Evolutionary conservation across 2,888 invertebrate species (phyloP), one percentile per base, ranked within the genome.

Genomic region (Ernsta delagoae): DNA sequence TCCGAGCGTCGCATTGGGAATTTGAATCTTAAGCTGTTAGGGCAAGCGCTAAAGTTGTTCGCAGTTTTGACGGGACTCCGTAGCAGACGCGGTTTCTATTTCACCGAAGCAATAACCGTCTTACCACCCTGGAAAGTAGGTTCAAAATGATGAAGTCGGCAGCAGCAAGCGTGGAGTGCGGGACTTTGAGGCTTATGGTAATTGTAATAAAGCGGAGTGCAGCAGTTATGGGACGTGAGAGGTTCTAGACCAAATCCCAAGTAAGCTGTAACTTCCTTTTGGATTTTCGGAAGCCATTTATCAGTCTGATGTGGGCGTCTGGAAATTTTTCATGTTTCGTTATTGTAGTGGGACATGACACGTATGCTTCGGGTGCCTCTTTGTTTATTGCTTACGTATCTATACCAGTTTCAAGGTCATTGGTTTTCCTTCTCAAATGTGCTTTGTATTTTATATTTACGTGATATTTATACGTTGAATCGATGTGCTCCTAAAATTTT

Each of bases 241-340:
- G 93, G 92, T 92, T 93, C 93, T 92, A 92, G 93, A 92, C 93
- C 91, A 94, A 94, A 94, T 94, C 94, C 93, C 92, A 85, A 91
- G 89, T 94, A 94, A 94, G 94, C 94, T 93, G 93, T 94, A 93
- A 94, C 94, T 94, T 94, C 94, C 94, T 94, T 94, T 93, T 93
- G 94, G 93, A 94, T 94, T 93, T 94, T 94, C 92, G 93, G 93
- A 93, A 94, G 94, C 93, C 93, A 94, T 94, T 94, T 94, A 93
- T 94, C 94, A 93, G 94, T 93, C 92, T 92, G 92, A 92, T 92
- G 92, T 88, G 90, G 83, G 91, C 89, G 93, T 91, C 92, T 93
- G 91, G 91, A 92, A 91, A 92, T 93, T 93, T 92, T 93, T 93
- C 92, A 92, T 93, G 93, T 94, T 93, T 92, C 91, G 92, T 93